These are phyloP conservation scores for Condylura cristata DNA, from an alignment of 2,113 vertebrate species.

Conservation along the genomic window DNA sequence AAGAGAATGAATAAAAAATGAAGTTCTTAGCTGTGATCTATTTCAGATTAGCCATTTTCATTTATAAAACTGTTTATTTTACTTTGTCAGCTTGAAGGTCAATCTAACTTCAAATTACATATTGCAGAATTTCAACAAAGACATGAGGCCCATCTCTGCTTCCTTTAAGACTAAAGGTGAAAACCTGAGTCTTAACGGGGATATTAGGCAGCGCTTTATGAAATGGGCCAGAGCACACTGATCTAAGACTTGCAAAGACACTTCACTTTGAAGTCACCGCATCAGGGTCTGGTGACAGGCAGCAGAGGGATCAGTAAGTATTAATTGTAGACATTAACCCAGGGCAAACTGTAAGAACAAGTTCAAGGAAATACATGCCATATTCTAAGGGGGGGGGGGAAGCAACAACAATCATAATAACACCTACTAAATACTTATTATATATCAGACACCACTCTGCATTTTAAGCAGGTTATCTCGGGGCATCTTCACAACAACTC, in stretches of 20 bases:
- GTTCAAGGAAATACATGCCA: background rate
- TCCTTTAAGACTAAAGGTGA: constrained; percentile 67
- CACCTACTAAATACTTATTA: background rate
- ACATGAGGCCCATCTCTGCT: constrained; percentile 53
- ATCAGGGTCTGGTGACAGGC: background rate
- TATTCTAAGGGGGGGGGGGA: background rate
- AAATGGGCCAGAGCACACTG: constrained; percentile 52
- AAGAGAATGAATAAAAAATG: constrained; percentile 89
- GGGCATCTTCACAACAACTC: background rate
- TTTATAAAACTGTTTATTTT: constrained; percentile 88
- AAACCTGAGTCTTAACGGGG: constrained; percentile 59
- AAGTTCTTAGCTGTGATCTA: constrained; percentile 85
- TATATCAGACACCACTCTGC: background rate
- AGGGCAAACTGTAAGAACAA: background rate
- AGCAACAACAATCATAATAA: background rate
- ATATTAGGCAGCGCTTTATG: constrained; percentile 48
- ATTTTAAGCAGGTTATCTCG: constrained; percentile 4
- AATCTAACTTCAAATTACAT: constrained; percentile 84
- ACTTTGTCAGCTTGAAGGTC: constrained; percentile 86
- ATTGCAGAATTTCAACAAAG: constrained; percentile 78
- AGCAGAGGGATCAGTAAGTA: background rate
- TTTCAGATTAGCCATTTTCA: constrained; percentile 85
- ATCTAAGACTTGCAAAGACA: constrained; percentile 58
- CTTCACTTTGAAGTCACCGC: constrained; percentile 41
- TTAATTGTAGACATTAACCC: constrained; percentile 26